These are phyloP conservation scores for Pogonus chalceus DNA, from an alignment of 1,140 invertebrate genomes.

Conservation along the genomic window DNA sequence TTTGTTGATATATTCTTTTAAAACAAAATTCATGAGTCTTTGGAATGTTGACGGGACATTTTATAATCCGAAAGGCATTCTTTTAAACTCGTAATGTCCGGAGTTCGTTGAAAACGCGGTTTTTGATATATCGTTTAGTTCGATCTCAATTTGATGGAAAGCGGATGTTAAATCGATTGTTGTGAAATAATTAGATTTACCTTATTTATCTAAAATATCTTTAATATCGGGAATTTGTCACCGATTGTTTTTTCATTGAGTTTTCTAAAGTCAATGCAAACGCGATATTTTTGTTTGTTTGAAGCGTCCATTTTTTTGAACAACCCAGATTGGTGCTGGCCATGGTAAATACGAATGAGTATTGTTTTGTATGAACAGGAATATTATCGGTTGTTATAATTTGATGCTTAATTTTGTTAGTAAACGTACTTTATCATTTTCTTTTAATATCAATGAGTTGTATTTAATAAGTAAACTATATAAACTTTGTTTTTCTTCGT, in stretches of 20 bases:
- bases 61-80: background rate
- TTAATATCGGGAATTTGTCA: constrained; percentile 31
- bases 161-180: constrained; percentile 17
- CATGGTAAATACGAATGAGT: constrained; percentile 15
- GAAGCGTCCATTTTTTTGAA: background rate
- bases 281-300: background rate
- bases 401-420: constrained; percentile 2
- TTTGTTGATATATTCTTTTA: constrained; percentile 21
- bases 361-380: constrained; percentile 29
- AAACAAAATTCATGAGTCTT: constrained; percentile 12
- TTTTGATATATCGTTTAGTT: background rate
- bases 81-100: background rate
- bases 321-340: background rate
- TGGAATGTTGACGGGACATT: background rate
- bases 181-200: constrained; percentile 29
- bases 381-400: constrained; percentile 21
- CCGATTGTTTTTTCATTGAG: background rate
- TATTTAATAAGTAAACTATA: background rate
- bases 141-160: background rate
- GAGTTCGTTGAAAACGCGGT: background rate
- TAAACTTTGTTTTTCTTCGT: background rate
- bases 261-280: background rate
- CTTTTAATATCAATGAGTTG: background rate
- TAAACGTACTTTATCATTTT: background rate
- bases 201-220: constrained; percentile 29